Base-by-base conservation (phyloP, 2,113 vertebrate species). In the Alectura lathami region DNA sequence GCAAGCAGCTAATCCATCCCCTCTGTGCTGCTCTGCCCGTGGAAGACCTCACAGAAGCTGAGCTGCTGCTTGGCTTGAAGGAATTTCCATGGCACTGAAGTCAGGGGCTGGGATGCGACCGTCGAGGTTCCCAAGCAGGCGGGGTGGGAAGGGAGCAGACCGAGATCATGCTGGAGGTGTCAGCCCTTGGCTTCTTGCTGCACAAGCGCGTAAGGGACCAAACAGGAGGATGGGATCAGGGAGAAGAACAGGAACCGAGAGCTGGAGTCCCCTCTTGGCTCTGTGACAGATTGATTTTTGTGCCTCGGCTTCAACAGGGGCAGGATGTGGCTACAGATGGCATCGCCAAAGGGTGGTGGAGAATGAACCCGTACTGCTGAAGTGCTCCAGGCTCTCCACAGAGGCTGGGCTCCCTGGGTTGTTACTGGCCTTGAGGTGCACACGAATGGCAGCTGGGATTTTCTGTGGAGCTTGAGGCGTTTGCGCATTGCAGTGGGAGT, bases 351-450 rank as follows among this genome's bases (percentile, higher is more conserved):
- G 29, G n/a, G 3, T 27, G 53, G 27, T 1, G 12, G 59, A 40
- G 69, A 43, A 22, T 15, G 38, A 91, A 11, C 45, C 40, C 9
- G 0, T 24, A 13, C 24, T 69, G 26, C 60, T 27, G 13, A 3
- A n/a, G 5, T 16, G 17, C 51, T 36, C 67, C 47, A 60, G 27
- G 56, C 38, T 56, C 48, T 59, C 27, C 2, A 2, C 0, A 0
- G 12, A 23, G 21, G 13, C 1, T 56, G 69, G 36, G 29, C 23
- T 32, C 47, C 51, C 23, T 13, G 54, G 69, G 17, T 14, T 3
- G 0, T n/a, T 43, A 1, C 13, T 54, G 48, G 88, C 6, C 63
- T 34, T 38, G 45, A n/a, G 32, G 8, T 15, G 16, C 2, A 1
- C 2, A 3, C 40, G 50, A 22, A 14, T 2, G 13, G 13, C 62